phyloP scores from a whole-genome alignment of 2,888 invertebrate species.

The Drosophila robusta region DNA sequence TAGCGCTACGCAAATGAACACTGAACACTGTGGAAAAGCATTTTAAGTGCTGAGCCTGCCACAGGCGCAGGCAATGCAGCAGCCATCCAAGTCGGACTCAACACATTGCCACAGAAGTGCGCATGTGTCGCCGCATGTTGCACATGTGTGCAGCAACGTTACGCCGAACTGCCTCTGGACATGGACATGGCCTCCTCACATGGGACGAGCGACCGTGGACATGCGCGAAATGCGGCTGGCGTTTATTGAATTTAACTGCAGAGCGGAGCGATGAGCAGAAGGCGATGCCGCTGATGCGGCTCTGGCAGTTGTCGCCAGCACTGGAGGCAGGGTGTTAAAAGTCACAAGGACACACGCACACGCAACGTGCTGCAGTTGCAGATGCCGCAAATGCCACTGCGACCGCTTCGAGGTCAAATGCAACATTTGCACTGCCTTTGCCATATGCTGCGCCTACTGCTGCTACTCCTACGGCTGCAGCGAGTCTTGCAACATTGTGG shows the following conservation, averaged over 20 bases:
- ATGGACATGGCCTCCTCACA: conserved; percentile 32
- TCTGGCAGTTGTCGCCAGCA: conserved; percentile 65
- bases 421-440: conserved; percentile 46
- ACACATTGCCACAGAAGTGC: conserved; percentile 51
- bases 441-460: conserved; percentile 35
- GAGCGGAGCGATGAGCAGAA: conserved; percentile 15
- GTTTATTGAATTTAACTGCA: conserved; percentile 71
- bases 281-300: conserved; percentile 6
- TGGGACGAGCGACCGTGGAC: conserved; percentile 20
- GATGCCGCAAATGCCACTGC: conserved; percentile 30
- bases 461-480: not conserved
- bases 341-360: conserved; percentile 78
- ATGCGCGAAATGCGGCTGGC: conserved; percentile 71
- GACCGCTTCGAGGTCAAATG: conserved; percentile 50
- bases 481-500: conserved; percentile 69
- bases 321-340: conserved; percentile 70
- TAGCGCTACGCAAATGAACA: conserved; percentile 7
- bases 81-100: conserved; percentile 64
- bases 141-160: conserved; percentile 70
- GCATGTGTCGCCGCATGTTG: conserved; percentile 73
- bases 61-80: conserved; percentile 3
- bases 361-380: conserved; percentile 31
- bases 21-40: conserved; percentile 34
- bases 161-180: conserved; percentile 54
- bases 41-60: conserved; percentile 49